A percentile compares a stretch with the other conserved stretches of the same genome.
phyloP scores from a whole-genome alignment of 1,140 invertebrate species.

The Pseudomyrmex flavicornis region DNA sequence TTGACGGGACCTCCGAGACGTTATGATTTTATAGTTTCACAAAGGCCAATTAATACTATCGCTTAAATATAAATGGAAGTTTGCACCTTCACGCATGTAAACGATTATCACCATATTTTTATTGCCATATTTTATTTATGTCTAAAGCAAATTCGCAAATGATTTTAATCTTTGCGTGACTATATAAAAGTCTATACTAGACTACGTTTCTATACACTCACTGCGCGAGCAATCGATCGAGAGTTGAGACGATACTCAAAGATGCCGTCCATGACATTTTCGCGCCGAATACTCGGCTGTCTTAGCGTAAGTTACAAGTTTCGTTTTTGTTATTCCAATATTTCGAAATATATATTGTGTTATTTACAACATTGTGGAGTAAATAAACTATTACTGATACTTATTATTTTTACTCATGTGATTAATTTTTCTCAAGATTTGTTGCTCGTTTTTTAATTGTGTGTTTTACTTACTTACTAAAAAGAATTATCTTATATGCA shows the following conservation, averaged over 20 bases:
- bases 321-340: neutral
- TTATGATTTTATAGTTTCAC: slow-evolving; percentile 15
- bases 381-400: neutral
- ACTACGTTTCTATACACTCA: slow-evolving; percentile 15
- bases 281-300: neutral
- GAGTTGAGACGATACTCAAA: neutral
- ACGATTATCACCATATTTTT: slow-evolving; percentile 6
- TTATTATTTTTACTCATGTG: neutral
- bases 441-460: neutral
- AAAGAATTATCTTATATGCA: neutral
- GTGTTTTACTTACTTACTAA: neutral
- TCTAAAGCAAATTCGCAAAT: slow-evolving; percentile 3
- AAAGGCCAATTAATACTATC: neutral
- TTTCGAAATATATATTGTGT: neutral
- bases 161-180: slow-evolving; percentile 15
- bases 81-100: neutral
- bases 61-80: slow-evolving; percentile 33
- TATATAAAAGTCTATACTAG: neutral
- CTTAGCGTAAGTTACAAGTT: slow-evolving; percentile 2
- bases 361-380: neutral
- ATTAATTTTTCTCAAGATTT: neutral
- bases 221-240: neutral
- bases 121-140: slow-evolving; percentile 31
- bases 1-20: neutral
- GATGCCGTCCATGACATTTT: neutral